Conservation (phyloP, 37 sponge, comb jelly and placozoan genomes). For the Beroe ovata region DNA sequence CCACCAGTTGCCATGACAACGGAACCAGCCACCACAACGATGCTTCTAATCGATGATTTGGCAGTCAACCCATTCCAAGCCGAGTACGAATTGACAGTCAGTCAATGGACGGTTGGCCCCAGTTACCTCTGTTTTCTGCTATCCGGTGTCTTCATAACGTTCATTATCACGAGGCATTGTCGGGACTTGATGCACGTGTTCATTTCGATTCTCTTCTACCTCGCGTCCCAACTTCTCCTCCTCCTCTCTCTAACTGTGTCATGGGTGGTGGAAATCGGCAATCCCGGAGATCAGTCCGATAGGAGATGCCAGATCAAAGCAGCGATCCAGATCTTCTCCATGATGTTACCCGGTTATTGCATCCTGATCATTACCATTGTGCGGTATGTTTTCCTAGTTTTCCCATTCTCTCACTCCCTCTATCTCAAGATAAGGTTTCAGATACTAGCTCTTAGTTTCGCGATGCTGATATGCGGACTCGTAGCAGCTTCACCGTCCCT, state of each 20-base stretch:
- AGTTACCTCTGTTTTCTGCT: neutral
- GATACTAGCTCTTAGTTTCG: neutral
- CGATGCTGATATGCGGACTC: neutral
- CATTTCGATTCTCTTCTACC: constrained; percentile 27
- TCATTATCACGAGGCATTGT: neutral
- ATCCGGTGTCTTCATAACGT: neutral
- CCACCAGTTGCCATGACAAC: neutral
- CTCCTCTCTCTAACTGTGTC: neutral
- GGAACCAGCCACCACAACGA: neutral
- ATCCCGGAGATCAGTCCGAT: neutral
- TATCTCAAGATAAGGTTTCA: constrained; percentile 5
- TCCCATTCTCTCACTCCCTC: neutral
- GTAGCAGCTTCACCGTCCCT: neutral
- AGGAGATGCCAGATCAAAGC: neutral
- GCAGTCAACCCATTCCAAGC: neutral
- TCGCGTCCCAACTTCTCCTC: constrained; percentile 5
- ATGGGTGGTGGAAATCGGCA: neutral
- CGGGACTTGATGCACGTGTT: neutral
- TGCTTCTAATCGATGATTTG: neutral
- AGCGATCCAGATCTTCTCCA: neutral
- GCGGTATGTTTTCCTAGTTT: neutral
- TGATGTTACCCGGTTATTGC: constrained; percentile 15
- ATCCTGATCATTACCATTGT: constrained; percentile 32
- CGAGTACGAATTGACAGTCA: neutral
- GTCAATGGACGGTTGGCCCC: neutral